These are phyloP conservation scores for Pseudochaenichthys georgianus DNA, from an alignment of 2,797 vertebrate species.

Conservation along the genomic window DNA sequence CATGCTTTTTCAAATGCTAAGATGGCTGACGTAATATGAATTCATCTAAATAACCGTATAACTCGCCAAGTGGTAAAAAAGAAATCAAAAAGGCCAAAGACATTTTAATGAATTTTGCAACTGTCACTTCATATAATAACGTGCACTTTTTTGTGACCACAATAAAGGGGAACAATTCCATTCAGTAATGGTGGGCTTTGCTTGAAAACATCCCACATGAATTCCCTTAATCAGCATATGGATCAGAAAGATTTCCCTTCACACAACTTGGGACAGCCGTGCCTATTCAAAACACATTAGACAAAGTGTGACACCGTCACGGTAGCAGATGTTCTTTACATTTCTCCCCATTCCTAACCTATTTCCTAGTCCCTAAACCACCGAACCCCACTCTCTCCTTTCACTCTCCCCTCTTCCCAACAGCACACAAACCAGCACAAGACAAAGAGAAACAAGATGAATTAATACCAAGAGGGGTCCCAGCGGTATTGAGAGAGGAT, in stretches of 20 bases:
- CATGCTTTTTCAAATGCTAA: constrained; percentile 2
- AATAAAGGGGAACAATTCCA: constrained; percentile 15
- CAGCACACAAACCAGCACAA: constrained; percentile 78
- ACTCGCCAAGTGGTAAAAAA: neutral
- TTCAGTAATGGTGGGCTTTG: constrained; percentile 33
- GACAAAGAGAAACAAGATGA: constrained; percentile 86
- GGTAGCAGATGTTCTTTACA: constrained; percentile 84
- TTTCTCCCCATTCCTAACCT: constrained; percentile 81
- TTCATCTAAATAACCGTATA: neutral
- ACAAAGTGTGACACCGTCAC: constrained; percentile 83
- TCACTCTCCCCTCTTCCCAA: constrained; percentile 69
- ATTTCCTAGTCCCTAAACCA: constrained; percentile 81
- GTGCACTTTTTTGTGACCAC: constrained; percentile 9
- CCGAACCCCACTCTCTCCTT: constrained; percentile 73
- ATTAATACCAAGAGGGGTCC: constrained; percentile 84
- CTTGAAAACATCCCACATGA: constrained; percentile 65
- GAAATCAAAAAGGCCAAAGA: neutral
- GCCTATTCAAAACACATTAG: constrained; percentile 83
- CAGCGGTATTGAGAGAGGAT: constrained; percentile 81
- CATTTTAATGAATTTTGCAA: neutral
- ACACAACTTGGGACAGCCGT: constrained; percentile 76
- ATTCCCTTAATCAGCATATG: constrained; percentile 79
- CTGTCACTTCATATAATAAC: constrained; percentile 37
- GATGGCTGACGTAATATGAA: neutral
- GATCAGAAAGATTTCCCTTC: constrained; percentile 75